Evolutionary conservation across 2,113 vertebrate genomes (phyloP).

Genomic region (Cervus canadensis): DNA sequence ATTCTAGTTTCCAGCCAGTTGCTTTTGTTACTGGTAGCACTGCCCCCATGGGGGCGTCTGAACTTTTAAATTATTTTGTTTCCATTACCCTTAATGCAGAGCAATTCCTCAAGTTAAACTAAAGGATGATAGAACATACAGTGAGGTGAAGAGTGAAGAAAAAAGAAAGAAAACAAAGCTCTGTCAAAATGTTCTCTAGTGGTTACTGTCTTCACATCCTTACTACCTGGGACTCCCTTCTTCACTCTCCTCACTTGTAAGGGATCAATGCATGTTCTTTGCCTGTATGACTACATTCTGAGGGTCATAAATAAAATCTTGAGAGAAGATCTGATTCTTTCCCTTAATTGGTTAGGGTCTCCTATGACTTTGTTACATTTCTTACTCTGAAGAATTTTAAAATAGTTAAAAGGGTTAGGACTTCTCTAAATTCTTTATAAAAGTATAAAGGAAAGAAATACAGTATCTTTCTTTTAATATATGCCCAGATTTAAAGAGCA

Average conservation of each 20-base stretch:
- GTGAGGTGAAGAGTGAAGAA: not conserved
- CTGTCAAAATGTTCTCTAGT: not conserved
- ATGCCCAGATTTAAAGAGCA: not conserved
- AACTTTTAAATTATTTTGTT: not conserved
- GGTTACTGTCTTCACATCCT: not conserved
- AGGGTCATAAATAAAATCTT: not conserved
- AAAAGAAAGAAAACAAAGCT: not conserved
- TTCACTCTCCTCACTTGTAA: not conserved
- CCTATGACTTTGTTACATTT: not conserved
- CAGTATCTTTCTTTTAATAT: not conserved
- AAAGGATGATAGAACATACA: not conserved
- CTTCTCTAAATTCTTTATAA: not conserved
- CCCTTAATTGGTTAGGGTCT: not conserved
- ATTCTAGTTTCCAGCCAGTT: not conserved
- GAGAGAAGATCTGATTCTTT: not conserved
- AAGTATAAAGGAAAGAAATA: not conserved
- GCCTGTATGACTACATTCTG: not conserved
- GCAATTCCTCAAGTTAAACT: not conserved
- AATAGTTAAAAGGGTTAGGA: not conserved
- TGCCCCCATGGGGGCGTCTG: not conserved
- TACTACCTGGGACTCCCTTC: not conserved
- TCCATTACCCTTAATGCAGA: not conserved
- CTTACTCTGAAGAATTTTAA: not conserved
- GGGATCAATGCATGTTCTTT: not conserved
- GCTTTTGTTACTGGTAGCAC: not conserved